Conservation (phyloP, 2,797 vertebrate genomes). For the Neosilurus mollespiculum region DNA sequence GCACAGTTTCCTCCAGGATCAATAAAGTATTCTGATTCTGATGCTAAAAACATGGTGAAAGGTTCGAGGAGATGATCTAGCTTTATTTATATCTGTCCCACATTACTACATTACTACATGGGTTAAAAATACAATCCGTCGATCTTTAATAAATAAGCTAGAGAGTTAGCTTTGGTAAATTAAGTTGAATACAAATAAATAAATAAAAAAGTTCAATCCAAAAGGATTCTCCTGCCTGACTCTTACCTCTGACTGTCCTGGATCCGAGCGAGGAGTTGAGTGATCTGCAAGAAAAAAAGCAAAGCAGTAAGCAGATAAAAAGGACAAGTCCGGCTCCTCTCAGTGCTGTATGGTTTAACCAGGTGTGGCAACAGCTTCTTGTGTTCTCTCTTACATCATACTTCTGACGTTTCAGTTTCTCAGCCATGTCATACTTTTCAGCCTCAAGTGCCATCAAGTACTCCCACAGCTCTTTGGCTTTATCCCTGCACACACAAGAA, state of each 20-base stretch:
- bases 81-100: neutral
- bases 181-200: too few relatives aligned
- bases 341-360: neutral
- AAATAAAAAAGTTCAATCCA: too few relatives aligned
- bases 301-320: slow-evolving; percentile 27
- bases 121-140: neutral
- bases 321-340: slow-evolving; percentile 10
- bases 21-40: too few relatives aligned
- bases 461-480: slow-evolving; percentile 77
- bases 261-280: slow-evolving; percentile 72
- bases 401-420: slow-evolving; percentile 80
- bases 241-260: slow-evolving; percentile 74
- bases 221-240: neutral
- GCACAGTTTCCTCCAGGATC: too few relatives aligned
- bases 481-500: slow-evolving; percentile 68
- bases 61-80: neutral
- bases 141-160: neutral
- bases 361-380: neutral
- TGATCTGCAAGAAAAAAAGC: slow-evolving; percentile 69
- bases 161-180: too few relatives aligned
- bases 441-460: slow-evolving; percentile 77
- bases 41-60: too few relatives aligned
- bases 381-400: slow-evolving; percentile 75
- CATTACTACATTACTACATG: neutral
- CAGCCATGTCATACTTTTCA: slow-evolving; percentile 77